Base-by-base conservation (phyloP, 2,113 vertebrate genomes). In the Phylloscopus whistleri region DNA sequence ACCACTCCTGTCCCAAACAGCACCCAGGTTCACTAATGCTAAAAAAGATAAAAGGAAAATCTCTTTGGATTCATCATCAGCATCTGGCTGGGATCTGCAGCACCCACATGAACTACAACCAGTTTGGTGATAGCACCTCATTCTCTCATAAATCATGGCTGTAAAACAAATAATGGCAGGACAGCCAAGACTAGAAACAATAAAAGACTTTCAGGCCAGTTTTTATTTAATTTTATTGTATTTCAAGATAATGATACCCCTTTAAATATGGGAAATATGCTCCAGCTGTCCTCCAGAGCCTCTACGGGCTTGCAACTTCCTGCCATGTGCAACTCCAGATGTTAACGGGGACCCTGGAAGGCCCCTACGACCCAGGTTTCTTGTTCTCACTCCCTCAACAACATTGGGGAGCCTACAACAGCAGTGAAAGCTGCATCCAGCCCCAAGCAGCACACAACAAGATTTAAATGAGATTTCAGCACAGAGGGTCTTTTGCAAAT, bases 201-300 rank as follows among this genome's bases (percentile, higher is more conserved):
- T 78, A 51, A 66, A 87, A 92, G 31, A 92, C 48, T 78, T 92
- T 53, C 84, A 81, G 80, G 56, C 60, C 60, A 79, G 51, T 51
- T 93, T 87, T 93, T 82, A 87, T 93, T 90, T 90, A 87, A 93
- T 92, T 84, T 87, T 56, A 90, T 56, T 81, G 41, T 49, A 90
- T 92, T 95, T 93, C 69, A 89, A 93, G 73, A 77, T 79, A 93
- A 95, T 49, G 26, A 95, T 81, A 86, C 21, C 72, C 56, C 66
- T 93, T 81, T 89, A 84, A 76, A 66, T 62, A 68, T 2, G 37
- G 56, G 60, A 96, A 86, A 86, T 76, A 68, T 18, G n/a, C 53
- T 94, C 76, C 88, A 95, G 89, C 90, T 97, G 96, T 67, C 93
- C 82, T 90, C 72, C 75, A 95, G 76, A 74, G 80, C 68, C 88